Conservation (phyloP, 2,888 invertebrate genomes). For the Drosophila longiperda region DNA sequence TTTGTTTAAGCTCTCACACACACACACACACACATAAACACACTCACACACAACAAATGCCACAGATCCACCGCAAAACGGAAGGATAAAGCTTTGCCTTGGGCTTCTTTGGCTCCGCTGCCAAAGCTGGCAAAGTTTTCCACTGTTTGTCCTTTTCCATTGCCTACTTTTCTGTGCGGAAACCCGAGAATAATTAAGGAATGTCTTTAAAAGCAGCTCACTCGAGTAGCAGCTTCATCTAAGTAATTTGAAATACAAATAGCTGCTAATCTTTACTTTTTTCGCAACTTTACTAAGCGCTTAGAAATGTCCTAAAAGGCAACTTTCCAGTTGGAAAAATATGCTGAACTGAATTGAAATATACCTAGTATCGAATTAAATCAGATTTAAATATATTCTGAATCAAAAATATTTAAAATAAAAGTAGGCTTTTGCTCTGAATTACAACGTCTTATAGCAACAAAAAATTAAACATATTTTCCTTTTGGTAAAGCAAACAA, state of each 20-base stretch:
- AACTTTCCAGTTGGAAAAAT: neutral
- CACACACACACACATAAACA: constrained; percentile 6
- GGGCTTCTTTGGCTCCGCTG: constrained; percentile 12
- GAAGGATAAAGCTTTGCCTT: constrained; percentile 51
- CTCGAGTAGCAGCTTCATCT: neutral
- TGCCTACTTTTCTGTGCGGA: constrained; percentile 39
- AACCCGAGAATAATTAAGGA: constrained; percentile 14
- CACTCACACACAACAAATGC: neutral
- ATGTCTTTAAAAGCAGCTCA: constrained; percentile 18
- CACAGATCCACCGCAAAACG: constrained; percentile 60
- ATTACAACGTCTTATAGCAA: no score
- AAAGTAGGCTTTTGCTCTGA: neutral
- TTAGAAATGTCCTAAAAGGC: neutral
- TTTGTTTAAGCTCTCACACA: constrained; percentile 39
- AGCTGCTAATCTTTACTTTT: constrained; percentile 8
- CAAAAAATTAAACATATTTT: neutral
- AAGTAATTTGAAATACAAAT: constrained; percentile 6
- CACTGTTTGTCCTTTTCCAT: constrained; percentile 38
- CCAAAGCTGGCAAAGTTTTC: constrained; percentile 33
- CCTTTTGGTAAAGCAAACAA: constrained; percentile 14
- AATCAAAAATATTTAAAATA: neutral
- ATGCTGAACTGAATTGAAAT: neutral
- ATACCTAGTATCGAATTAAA: neutral
- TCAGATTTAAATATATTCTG: neutral
- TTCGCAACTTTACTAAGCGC: constrained; percentile 1